These are phyloP conservation scores for Tryphoninae sp. DNA, from an alignment of 2,888 invertebrate species.

Conservation along the genomic window DNA sequence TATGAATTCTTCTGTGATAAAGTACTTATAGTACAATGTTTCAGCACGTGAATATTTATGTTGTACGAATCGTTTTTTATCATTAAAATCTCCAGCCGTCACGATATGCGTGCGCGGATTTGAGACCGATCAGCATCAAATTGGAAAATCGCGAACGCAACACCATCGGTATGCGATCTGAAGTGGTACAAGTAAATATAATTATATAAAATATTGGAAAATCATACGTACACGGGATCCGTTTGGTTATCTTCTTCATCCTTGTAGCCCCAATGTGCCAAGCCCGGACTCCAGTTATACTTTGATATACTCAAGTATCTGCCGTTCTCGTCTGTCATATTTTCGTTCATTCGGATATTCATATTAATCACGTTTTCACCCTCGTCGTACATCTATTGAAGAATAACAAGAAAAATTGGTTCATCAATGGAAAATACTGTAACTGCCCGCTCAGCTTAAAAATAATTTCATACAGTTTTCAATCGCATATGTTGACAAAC, in stretches of 20 bases:
- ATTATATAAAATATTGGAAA: background rate
- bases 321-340: constrained; percentile 75
- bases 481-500: too few species aligned
- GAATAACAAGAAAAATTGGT: constrained; percentile 25
- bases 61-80: background rate
- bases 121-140: background rate
- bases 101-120: too few species aligned
- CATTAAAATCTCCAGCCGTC: too few species aligned
- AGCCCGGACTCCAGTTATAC: constrained; percentile 85
- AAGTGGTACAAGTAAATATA: background rate
- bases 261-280: constrained; percentile 87
- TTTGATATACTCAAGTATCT: constrained; percentile 76
- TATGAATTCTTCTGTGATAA: background rate
- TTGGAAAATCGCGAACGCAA: too few species aligned
- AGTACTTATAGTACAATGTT: background rate
- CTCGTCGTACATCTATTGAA: constrained; percentile 85
- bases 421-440: too few species aligned
- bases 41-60: background rate
- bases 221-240: constrained; percentile 71
- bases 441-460: too few species aligned
- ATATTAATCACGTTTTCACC: constrained; percentile 84
- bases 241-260: constrained; percentile 75
- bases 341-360: constrained; percentile 77
- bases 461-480: too few species aligned
- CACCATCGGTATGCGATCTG: too few species aligned